Evolutionary conservation across 1,140 invertebrate species (phyloP), one percentile per base, ranked within the genome.

Genomic region (Bombus fervidus): DNA sequence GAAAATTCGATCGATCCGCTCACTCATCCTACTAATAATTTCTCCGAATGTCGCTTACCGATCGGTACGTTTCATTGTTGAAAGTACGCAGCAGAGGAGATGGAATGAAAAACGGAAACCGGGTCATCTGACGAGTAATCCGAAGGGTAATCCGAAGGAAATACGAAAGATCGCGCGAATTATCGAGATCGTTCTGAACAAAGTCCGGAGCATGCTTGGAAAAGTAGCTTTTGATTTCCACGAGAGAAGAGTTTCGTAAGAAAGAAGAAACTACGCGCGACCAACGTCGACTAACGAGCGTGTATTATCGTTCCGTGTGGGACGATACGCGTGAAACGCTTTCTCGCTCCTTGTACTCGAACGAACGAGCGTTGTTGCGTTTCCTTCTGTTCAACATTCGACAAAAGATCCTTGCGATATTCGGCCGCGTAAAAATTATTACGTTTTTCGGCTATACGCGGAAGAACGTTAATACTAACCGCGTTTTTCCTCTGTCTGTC

Each of bases 1-100:
- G 75, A 79, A 76, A 82, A 68, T 81, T 83, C 69, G 68, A 79
- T 25, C 41, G 79, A 69, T 72, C 81, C 69, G 75, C 78, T 88
- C 77, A 53, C 34, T 43, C 83, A 57, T 18, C n/a, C 28, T 25
- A 4, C 25, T 0, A 22, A 22, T 37, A 66, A 80, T 43, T 43
- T 34, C 31, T 47, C 1, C 3, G 13, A 41, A 3, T n/a, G 41
- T 8, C 71, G 12, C n/a, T 72, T 10, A 25, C 3, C 66, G 28
- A 25, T 6, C 34, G 6, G 8, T 28, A 4, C 34, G 31, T 31
- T 64, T 47, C 47, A 15, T 73, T n/a, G 25, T 73, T 2, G 13
- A 73, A 73, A 34, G 6, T 25, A 25, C n/a, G 34, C 25, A 1
- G 4, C 43, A 43, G 0, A 12, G 22, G 8, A 69, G 34, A 31